These are phyloP conservation scores for Pelobates fuscus DNA, from an alignment of 2,113 vertebrate species.

Conservation along the genomic window DNA sequence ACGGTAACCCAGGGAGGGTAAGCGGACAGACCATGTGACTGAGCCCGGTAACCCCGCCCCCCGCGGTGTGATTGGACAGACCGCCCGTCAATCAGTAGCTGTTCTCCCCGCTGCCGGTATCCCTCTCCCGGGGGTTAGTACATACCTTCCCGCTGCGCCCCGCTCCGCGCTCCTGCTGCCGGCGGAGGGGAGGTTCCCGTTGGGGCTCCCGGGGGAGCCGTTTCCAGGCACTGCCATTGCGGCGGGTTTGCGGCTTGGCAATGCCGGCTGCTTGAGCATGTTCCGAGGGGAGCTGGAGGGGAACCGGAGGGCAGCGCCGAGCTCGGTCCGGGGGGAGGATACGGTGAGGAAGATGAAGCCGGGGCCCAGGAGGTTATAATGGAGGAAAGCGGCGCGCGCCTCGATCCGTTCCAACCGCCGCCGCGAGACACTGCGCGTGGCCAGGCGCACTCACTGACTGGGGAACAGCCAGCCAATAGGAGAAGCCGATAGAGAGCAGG, in stretches of 20 bases:
- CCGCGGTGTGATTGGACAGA: conserved; percentile 11
- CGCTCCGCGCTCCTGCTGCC: conserved; percentile 17
- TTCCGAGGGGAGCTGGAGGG: background rate
- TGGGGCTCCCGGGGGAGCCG: conserved; percentile 44
- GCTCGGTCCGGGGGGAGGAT: background rate
- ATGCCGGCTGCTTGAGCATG: conserved; percentile 30
- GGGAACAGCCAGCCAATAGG: conserved; percentile 6
- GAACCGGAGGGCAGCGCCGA: background rate
- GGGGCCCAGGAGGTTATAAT: background rate
- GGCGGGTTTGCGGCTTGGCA: conserved; percentile 25
- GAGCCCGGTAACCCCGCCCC: background rate
- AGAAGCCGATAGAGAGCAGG: background rate
- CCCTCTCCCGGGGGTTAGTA: background rate
- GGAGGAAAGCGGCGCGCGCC: conserved; percentile 19
- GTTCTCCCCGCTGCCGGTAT: background rate
- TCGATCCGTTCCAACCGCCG: conserved; percentile 22
- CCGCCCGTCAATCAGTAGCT: background rate
- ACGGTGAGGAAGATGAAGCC: background rate
- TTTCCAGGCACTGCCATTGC: conserved; percentile 35
- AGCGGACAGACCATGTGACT: conserved; percentile 16
- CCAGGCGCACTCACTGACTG: background rate
- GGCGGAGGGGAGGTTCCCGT: conserved; percentile 17
- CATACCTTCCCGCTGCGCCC: background rate
- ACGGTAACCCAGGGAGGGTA: background rate
- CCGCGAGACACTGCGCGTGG: conserved; percentile 41